Conservation (phyloP, 2,113 vertebrate genomes). For the Forbesichthys agassizii region DNA sequence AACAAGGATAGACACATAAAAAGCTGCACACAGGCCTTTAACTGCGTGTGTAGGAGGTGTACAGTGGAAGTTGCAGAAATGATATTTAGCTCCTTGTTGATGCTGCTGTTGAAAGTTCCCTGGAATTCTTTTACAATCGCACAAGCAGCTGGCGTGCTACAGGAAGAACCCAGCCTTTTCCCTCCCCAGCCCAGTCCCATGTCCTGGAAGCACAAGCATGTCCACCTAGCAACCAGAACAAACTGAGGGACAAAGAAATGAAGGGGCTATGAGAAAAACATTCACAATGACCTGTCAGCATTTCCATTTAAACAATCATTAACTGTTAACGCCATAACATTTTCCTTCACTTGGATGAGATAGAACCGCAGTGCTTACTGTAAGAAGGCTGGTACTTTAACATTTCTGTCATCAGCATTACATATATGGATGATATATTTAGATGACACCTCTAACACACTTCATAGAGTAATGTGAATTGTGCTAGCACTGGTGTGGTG, state of each 20-base stretch:
- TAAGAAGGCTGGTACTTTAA: no score
- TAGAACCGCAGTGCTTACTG: not conserved
- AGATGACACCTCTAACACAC: no score
- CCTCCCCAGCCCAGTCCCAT: conserved; percentile 50
- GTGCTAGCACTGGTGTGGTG: no score
- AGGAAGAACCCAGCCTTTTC: conserved; percentile 73
- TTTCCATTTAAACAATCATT: conserved; percentile 51
- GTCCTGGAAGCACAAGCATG: conserved; percentile 33
- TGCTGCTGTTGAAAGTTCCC: no score
- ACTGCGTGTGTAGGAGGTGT: no score
- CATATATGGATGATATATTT: no score
- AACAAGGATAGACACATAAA: no score
- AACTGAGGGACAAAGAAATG: conserved; percentile 25
- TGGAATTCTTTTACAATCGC: conserved; percentile 8
- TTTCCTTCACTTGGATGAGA: conserved; percentile 21
- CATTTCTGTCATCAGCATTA: no score
- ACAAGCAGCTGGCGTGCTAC: conserved; percentile 34
- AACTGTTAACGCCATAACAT: conserved; percentile 19
- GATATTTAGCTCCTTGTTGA: no score
- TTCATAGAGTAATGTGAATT: no score
- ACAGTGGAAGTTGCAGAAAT: no score
- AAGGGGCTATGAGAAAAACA: conserved; percentile 19
- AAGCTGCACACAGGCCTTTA: no score
- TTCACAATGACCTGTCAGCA: conserved; percentile 21
- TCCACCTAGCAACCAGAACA: conserved; percentile 61